phyloP scores from a whole-genome alignment of 2,113 vertebrate genomes.

The Pteruthius melanotis region DNA sequence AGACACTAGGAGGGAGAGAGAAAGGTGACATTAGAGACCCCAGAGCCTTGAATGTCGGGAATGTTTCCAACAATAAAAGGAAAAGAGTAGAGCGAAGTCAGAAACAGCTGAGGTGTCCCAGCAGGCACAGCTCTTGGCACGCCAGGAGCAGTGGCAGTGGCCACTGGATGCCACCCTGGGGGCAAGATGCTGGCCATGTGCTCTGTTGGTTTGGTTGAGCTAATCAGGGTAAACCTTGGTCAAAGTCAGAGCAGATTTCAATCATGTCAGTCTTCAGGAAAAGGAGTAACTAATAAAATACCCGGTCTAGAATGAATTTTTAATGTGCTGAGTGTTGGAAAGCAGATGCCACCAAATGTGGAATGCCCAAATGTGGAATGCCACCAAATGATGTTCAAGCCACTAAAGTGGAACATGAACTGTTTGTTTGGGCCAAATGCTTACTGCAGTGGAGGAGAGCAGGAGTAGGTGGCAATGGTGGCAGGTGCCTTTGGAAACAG shows the following conservation, averaged over 20 bases:
- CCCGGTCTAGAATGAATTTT: background rate
- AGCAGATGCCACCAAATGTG: background rate
- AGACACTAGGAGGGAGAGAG: slow-evolving; percentile 76
- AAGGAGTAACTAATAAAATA: background rate
- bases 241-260: background rate
- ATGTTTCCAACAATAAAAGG: background rate
- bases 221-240: background rate
- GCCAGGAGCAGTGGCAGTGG: background rate
- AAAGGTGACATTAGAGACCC: background rate
- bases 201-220: background rate
- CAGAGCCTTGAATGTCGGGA: background rate
- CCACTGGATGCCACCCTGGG: background rate
- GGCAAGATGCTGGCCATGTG: background rate
- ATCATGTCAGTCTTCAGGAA: background rate
- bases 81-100: background rate
- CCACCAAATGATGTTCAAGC: too few relatives aligned
- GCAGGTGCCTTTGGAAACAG: background rate
- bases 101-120: background rate
- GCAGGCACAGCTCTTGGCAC: background rate
- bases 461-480: background rate
- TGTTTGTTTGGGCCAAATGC: fast-evolving
- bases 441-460: background rate
- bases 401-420: background rate
- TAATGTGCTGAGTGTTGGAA: background rate
- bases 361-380: too few relatives aligned